Evolutionary conservation across 2,113 vertebrate species (phyloP), one percentile per base, ranked within the genome.

Genomic region (Hystrix brachyura): DNA sequence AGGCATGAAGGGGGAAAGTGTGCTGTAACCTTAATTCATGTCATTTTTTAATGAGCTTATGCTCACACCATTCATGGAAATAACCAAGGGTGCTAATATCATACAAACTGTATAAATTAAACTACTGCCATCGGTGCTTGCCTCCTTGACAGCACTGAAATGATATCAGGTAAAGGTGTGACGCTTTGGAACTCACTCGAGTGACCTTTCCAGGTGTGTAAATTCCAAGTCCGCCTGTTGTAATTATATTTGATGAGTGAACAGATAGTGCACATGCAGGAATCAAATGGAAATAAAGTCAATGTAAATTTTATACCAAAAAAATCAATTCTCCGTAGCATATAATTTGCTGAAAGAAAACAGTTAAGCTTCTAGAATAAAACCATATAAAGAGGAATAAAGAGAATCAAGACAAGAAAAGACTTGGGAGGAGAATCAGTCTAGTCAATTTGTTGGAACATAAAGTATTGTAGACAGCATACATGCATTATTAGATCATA

Each of bases 241-340:
- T 48, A 88, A 96, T 98, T 97, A 89, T 95, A 76, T 72, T 55
- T 97, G 81, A 74, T 74, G n/a, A 85, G 64, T 64, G 67, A 90
- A 91, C 57, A 90, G 60, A 84, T 83, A 95, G 32, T 81, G 74
- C 23, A 38, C 65, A 84, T 11, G 2, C 83, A 89, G 14, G 78
- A 60, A 83, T 15, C 69, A 55, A 78, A 96, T 88, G 19, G 76
- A 92, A 57, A 34, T 90, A 96, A 95, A 59, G 6, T 87, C 57
- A 71, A 18, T 38, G 25, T 4, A 82, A 65, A 92, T 62, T 74
- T 85, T 82, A 51, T 57, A 86, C 38, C 38, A 83, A 92, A 94
- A 93, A 57, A n/a, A 21, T 83, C 38, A 87, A 85, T 94, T 93
- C 57, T 84, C 1, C 4, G 62, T 27, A 82, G 60, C 25, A 82